These are phyloP conservation scores for Ophion ellenae DNA, from an alignment of 2,888 invertebrate species.

Conservation along the genomic window DNA sequence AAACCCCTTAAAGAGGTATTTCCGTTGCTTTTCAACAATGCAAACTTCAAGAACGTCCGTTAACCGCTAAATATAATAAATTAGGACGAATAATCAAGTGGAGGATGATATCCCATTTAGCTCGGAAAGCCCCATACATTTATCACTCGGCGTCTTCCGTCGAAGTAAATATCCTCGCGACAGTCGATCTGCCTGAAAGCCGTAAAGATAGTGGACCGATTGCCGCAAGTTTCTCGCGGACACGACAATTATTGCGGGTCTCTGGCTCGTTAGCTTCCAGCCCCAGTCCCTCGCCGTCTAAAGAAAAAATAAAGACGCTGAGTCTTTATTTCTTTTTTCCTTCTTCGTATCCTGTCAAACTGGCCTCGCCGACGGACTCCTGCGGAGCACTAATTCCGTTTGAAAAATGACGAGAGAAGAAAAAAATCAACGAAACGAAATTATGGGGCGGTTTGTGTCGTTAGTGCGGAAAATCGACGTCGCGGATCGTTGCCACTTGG, in stretches of 20 bases:
- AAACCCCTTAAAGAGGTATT: too few species aligned
- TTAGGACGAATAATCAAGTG: neutral
- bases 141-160: slow-evolving; percentile 17
- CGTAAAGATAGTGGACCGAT: slow-evolving; percentile 55
- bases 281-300: neutral
- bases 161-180: slow-evolving; percentile 46
- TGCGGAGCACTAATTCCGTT: slow-evolving; percentile 11
- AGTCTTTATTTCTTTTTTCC: slow-evolving; percentile 34
- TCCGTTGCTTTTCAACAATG: too few species aligned
- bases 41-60: too few species aligned
- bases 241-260: slow-evolving; percentile 54
- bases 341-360: slow-evolving; percentile 40
- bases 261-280: slow-evolving; percentile 12
- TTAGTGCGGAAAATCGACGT: slow-evolving; percentile 20
- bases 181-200: slow-evolving; percentile 34
- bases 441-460: slow-evolving; percentile 17
- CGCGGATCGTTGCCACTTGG: slow-evolving; percentile 6
- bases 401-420: slow-evolving; percentile 10
- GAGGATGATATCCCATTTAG: neutral
- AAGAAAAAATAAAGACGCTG: neutral
- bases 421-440: neutral
- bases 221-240: slow-evolving; percentile 37
- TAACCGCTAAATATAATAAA: too few species aligned
- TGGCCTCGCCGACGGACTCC: slow-evolving; percentile 43
- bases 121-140: neutral